Evolutionary conservation across 2,888 invertebrate species (phyloP).

Genomic region (Shargacucullia verbasci): DNA sequence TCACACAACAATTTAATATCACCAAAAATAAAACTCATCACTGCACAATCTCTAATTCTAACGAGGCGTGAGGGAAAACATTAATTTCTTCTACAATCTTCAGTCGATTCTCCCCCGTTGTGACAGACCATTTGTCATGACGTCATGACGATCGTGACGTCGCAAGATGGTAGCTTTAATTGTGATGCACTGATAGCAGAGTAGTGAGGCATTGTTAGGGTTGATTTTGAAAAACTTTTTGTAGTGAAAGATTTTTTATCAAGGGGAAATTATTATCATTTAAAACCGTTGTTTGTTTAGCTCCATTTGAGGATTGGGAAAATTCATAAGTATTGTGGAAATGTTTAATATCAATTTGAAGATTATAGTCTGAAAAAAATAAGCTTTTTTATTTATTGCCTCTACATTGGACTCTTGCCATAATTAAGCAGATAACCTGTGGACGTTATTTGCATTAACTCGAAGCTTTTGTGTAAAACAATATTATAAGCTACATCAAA

Average conservation of each 20-base stretch:
- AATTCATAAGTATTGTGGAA: too few relatives aligned
- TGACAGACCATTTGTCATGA: constrained; percentile 66
- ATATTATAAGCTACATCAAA: too few relatives aligned
- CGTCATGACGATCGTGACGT: constrained; percentile 58
- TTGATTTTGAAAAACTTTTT: constrained; percentile 14
- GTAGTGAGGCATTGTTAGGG: constrained; percentile 27
- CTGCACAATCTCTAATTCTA: constrained; percentile 36
- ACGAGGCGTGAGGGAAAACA: constrained; percentile 67
- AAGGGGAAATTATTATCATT: not conserved
- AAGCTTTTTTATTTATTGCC: too few relatives aligned
- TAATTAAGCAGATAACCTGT: too few relatives aligned
- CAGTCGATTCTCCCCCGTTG: constrained; percentile 59
- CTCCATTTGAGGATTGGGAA: too few relatives aligned
- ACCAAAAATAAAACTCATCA: constrained; percentile 38
- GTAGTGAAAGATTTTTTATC: not conserved
- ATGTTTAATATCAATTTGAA: too few relatives aligned
- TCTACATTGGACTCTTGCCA: too few relatives aligned
- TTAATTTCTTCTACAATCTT: constrained; percentile 71
- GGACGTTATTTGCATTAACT: too few relatives aligned
- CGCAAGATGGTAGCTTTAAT: constrained; percentile 56
- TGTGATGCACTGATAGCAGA: constrained; percentile 55
- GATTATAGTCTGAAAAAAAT: too few relatives aligned
- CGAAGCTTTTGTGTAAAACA: too few relatives aligned
- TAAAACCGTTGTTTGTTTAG: too few relatives aligned
- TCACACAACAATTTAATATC: constrained; percentile 13